These are phyloP conservation scores for Pelecanoides urinatrix DNA, from an alignment of 2,113 vertebrate genomes.

Conservation along the genomic window DNA sequence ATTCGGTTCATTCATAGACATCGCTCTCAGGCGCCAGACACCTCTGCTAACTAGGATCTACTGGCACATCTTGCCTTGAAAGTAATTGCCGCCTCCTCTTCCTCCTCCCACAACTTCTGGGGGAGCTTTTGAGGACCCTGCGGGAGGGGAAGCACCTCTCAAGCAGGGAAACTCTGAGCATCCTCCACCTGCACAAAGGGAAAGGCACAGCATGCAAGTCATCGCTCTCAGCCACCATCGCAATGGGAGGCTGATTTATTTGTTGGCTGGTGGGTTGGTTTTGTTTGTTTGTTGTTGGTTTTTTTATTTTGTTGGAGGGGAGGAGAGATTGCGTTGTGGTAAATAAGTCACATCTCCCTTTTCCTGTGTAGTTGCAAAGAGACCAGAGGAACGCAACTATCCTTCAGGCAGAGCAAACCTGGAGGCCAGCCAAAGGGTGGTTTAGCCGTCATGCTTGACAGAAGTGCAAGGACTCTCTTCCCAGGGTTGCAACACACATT, in stretches of 20 bases:
- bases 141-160: neutral
- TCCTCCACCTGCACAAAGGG: neutral
- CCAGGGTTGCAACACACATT: neutral
- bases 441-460: neutral
- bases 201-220: neutral
- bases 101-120: neutral
- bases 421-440: too few relatives aligned
- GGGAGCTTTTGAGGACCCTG: neutral
- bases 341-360: neutral
- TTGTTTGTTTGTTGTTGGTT: neutral
- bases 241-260: neutral
- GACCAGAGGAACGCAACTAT: neutral
- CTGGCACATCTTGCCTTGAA: neutral
- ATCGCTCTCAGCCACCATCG: fast-evolving
- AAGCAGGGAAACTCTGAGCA: neutral
- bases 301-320: neutral
- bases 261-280: neutral
- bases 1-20: neutral
- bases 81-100: neutral
- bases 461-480: neutral
- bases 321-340: fast-evolving
- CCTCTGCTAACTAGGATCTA: neutral
- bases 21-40: neutral
- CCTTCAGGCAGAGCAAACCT: neutral
- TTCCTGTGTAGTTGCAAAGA: neutral